phyloP scores from a whole-genome alignment of 2,113 vertebrate genomes.

The Drymodes brunneopygia region DNA sequence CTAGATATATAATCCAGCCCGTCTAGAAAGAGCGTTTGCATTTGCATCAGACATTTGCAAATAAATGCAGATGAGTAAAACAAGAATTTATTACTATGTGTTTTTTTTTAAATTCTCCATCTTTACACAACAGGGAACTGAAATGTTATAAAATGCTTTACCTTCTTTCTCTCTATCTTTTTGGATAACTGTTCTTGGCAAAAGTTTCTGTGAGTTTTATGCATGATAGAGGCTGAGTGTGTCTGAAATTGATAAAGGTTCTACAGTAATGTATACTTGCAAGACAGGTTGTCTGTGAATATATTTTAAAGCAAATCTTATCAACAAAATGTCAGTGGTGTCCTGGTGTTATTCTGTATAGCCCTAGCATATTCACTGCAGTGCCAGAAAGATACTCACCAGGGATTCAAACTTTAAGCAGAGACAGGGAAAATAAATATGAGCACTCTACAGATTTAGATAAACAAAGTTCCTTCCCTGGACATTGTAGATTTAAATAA shows the following conservation, averaged over 20 bases:
- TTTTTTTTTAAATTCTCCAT: constrained; percentile 33
- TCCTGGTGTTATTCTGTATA: constrained; percentile 43
- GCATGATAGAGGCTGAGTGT: constrained; percentile 31
- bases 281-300: constrained; percentile 49
- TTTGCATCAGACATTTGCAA: constrained; percentile 53
- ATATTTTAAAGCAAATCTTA: constrained; percentile 70
- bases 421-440: constrained; percentile 1
- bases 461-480: constrained; percentile 34
- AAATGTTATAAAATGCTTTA: constrained; percentile 25
- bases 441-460: constrained; percentile 4
- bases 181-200: constrained; percentile 13
- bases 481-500: constrained; percentile 13
- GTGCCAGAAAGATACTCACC: neutral
- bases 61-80: constrained; percentile 18
- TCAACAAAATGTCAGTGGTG: constrained; percentile 62
- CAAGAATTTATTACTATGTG: constrained; percentile 22
- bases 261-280: constrained; percentile 37
- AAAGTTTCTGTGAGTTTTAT: constrained; percentile 54
- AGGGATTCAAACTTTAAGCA: constrained; percentile 32
- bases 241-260: constrained; percentile 67
- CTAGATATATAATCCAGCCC: neutral
- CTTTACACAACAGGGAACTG: neutral
- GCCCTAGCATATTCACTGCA: neutral
- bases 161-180: neutral
- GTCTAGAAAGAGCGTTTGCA: neutral